Evolutionary conservation across 1,140 invertebrate genomes (phyloP).

Genomic region (Caerostris darwini): DNA sequence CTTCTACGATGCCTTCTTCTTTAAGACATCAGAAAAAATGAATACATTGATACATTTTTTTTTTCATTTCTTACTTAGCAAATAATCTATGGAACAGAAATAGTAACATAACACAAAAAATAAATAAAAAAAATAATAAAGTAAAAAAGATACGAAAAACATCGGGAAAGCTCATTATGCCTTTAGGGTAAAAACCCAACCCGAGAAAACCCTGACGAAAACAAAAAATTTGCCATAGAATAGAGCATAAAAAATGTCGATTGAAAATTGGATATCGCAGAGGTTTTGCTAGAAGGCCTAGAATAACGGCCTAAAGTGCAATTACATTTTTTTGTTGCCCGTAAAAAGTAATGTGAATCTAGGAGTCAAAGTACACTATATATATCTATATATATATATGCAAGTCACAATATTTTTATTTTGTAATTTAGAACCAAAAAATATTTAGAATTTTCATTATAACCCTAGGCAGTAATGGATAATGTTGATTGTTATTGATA

Average conservation of each 20-base stretch:
- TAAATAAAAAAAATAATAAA: neutral
- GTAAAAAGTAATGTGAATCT: constrained; percentile 12
- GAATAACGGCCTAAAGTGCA: constrained; percentile 14
- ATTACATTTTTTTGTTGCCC: constrained; percentile 40
- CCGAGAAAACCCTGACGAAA: neutral
- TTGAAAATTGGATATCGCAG: neutral
- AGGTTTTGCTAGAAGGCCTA: neutral
- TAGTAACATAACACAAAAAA: too few species aligned
- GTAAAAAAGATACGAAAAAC: neutral
- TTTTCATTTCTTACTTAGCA: too few species aligned
- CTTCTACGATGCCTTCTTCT: too few species aligned
- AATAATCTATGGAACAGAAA: too few species aligned
- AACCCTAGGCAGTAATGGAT: neutral
- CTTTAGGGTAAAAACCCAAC: neutral
- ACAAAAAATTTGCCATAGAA: neutral
- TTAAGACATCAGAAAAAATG: too few species aligned
- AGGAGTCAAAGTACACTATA: neutral
- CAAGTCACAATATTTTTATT: neutral
- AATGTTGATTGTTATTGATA: neutral
- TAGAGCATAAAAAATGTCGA: neutral
- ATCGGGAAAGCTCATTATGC: constrained; percentile 12
- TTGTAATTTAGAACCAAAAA: neutral
- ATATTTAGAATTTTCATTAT: constrained; percentile 28
- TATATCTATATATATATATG: neutral
- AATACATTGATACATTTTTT: too few species aligned